Evolutionary conservation across 1,140 invertebrate species (phyloP).

Genomic region (Diorhabda sublineata): DNA sequence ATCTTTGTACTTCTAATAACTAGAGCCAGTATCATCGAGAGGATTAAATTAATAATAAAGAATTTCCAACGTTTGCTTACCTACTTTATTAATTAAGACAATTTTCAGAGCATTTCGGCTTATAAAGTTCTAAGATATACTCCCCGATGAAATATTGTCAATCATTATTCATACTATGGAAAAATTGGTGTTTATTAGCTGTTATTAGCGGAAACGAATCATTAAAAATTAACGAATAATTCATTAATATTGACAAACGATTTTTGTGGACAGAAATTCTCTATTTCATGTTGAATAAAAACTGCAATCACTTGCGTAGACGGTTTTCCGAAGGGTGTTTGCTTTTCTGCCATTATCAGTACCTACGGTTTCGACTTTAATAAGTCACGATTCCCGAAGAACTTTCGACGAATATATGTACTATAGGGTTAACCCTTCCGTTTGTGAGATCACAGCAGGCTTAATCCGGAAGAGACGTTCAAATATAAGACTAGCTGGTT

Average conservation of each 20-base stretch:
- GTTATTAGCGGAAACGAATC: too few species aligned
- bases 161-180: too few species aligned
- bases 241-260: too few species aligned
- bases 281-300: neutral
- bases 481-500: neutral
- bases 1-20: neutral
- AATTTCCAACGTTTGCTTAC: neutral
- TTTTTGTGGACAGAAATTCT: neutral
- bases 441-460: neutral
- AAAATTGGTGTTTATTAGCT: too few species aligned
- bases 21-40: neutral
- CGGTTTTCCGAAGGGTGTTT: neutral
- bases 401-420: neutral
- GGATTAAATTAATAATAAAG: neutral
- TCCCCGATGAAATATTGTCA: too few species aligned
- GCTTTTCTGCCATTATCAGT: neutral
- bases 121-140: too few species aligned
- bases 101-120: neutral
- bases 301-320: neutral
- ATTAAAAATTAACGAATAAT: too few species aligned
- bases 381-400: conserved; percentile 2
- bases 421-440: neutral
- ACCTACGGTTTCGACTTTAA: neutral
- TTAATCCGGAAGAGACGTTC: neutral
- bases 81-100: conserved; percentile 1